A percentile compares a stretch with the other conserved stretches of the same genome.
These are phyloP conservation scores for Synaphobranchus kaupii DNA, from an alignment of 2,797 vertebrate genomes.

Conservation along the genomic window DNA sequence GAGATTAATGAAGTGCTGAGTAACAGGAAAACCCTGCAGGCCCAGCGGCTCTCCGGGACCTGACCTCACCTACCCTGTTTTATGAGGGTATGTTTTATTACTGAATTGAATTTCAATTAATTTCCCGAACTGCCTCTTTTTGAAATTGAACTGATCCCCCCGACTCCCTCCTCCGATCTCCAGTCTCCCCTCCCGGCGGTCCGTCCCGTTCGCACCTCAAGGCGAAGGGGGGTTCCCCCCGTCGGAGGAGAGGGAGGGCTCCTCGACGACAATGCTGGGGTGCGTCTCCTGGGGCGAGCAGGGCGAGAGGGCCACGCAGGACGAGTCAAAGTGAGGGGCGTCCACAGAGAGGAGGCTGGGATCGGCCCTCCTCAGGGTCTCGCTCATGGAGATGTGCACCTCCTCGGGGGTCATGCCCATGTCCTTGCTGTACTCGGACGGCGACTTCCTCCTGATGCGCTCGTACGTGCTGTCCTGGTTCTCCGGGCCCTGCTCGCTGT, in stretches of 20 bases:
- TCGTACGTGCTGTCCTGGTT: constrained; percentile 90
- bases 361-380: constrained; percentile 74
- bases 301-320: constrained; percentile 60
- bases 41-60: neutral
- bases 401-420: constrained; percentile 89
- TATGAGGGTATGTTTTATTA: constrained; percentile 18
- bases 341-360: constrained; percentile 83
- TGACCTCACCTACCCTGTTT: neutral
- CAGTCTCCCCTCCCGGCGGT: neutral
- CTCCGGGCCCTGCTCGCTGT: constrained; percentile 89
- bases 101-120: neutral
- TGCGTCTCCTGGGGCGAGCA: constrained; percentile 75
- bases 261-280: constrained; percentile 71
- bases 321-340: constrained; percentile 65
- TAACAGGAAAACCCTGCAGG: neutral
- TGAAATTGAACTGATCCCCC: neutral
- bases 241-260: constrained; percentile 70
- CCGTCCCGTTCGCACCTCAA: neutral
- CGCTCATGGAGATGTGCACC: constrained; percentile 75
- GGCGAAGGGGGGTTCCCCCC: constrained; percentile 62
- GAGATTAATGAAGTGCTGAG: neutral
- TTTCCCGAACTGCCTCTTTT: neutral
- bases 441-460: constrained; percentile 92
- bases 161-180: neutral
- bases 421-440: constrained; percentile 85